Base-by-base conservation (phyloP, 1,140 invertebrate species). In the Glomeris maerens region DNA sequence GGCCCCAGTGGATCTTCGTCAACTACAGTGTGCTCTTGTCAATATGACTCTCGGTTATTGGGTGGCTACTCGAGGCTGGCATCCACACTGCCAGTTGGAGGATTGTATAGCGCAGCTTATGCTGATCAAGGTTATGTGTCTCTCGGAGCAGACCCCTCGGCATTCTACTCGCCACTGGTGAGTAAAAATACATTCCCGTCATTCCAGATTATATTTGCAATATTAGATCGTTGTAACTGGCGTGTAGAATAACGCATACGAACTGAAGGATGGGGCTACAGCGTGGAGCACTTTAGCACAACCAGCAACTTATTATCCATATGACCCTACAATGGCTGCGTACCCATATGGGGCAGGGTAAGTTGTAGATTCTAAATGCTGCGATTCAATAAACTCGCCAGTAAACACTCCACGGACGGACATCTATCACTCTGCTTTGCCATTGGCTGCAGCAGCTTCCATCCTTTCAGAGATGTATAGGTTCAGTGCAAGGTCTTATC, bases 21-120 rank as follows among this genome's bases (percentile, higher is more conserved):
- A n/a, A n/a, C n/a, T n/a, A 87, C 86, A n/a, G 84, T 94, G 39
- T 95, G 91, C 71, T 93, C 89, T 51, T 94, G 91, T 70, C 90
- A 94, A 66, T 94, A 93, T 72, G 88, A 91, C 64, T 42, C 78
- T 45, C 49, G 53, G 2, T 51, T 59, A 52, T 49, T 56, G n/a
- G 50, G 58, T 5, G 20, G 25, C 25, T 25, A 17, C 20, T 10
- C 31, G 10, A 4, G 40, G 5, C 62, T 69, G 4, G 40, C 40
- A 7, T 21, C 40, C 4, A 25, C 17, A 5, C 40, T 42, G 64
- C 64, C n/a, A 58, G 61, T 38, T 49, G 54, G 56, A 58, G 40
- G 59, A 29, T 77, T 84, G 58, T 84, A 84, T 63, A 78, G 80
- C 42, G 76, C 85, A 26, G 79, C 80, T 36, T 80, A 23, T 75